Percentiles rank a stretch among this genome's conserved stretches.
phyloP scores from a whole-genome alignment of 2,888 invertebrate species.

The Rhagium mordax region DNA sequence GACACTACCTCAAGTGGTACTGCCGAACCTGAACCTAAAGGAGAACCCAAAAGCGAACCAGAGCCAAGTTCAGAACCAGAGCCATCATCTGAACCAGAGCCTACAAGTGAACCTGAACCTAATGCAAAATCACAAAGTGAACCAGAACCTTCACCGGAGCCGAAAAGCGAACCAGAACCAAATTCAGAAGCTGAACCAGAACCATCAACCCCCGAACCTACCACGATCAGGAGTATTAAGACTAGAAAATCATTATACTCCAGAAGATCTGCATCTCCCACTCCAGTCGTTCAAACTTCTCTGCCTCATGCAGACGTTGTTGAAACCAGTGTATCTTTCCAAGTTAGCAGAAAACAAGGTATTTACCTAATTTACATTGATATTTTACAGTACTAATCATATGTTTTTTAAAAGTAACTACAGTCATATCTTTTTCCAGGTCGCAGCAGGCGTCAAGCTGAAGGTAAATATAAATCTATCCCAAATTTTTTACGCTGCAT shows the following conservation, averaged over 20 bases:
- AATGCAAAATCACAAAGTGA: conserved; percentile 49
- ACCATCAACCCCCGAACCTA: conserved; percentile 57
- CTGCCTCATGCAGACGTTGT: conserved; percentile 76
- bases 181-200: conserved; percentile 58
- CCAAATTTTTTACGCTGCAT: conserved; percentile 15
- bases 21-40: conserved; percentile 63
- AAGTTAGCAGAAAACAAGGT: conserved; percentile 80
- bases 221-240: conserved; percentile 52
- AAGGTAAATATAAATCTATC: conserved; percentile 37
- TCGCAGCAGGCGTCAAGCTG: conserved; percentile 50
- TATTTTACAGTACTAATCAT: background rate
- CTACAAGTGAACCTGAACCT: conserved; percentile 61
- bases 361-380: conserved; percentile 25
- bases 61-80: conserved; percentile 67
- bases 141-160: conserved; percentile 54
- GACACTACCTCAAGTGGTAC: conserved; percentile 64
- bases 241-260: conserved; percentile 65
- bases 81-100: conserved; percentile 62
- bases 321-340: conserved; percentile 84
- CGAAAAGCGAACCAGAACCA: conserved; percentile 8
- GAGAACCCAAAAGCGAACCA: conserved; percentile 68
- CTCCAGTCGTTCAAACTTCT: conserved; percentile 48
- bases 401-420: background rate
- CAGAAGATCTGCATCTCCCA: conserved; percentile 62
- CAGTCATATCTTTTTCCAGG: conserved; percentile 57